phyloP scores from a whole-genome alignment of 2,113 vertebrate genomes.

The Alouatta palliata region DNA sequence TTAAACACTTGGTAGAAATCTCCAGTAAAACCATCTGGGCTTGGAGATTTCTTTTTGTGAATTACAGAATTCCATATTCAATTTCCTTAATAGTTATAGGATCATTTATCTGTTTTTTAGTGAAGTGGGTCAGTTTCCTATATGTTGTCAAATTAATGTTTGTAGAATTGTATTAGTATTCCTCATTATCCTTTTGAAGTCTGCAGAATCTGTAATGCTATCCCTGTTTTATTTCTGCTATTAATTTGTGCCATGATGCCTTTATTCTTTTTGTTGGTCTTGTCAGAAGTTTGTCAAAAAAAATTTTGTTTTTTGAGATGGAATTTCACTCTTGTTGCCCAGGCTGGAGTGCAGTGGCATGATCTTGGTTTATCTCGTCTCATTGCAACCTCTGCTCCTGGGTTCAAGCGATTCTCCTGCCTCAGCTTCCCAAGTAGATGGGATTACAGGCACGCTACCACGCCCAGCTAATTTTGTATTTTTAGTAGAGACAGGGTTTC shows the following conservation, averaged over 20 bases:
- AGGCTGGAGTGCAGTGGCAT: too few species aligned
- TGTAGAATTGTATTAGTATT: not conserved
- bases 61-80: not conserved
- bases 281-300: not conserved
- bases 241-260: not conserved
- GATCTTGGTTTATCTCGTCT: too few species aligned
- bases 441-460: too few species aligned
- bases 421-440: too few species aligned
- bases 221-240: not conserved
- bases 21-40: not conserved
- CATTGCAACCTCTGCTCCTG: rapidly evolving
- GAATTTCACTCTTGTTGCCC: too few species aligned
- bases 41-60: not conserved
- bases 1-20: conserved; percentile 3
- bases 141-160: not conserved
- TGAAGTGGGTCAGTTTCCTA: not conserved
- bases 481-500: too few species aligned
- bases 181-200: not conserved
- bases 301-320: too few species aligned
- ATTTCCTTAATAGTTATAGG: not conserved
- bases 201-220: not conserved
- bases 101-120: not conserved
- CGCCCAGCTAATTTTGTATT: too few species aligned
- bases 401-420: too few species aligned
- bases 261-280: not conserved